These are phyloP conservation scores for Trachythela sp. DNA, from an alignment of 64 coral and sea anemone genomes.

Conservation along the genomic window DNA sequence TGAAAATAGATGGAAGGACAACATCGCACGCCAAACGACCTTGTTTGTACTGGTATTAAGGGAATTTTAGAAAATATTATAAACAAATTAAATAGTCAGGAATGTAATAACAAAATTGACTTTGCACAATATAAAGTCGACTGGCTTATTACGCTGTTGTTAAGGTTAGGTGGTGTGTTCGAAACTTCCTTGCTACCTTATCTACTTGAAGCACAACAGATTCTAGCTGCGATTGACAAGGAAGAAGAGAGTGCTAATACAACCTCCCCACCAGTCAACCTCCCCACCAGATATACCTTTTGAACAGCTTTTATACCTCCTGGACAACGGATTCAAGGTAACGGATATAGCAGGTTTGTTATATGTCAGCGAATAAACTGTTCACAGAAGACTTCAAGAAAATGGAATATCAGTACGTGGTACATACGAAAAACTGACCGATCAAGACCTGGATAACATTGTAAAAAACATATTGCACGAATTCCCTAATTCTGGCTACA, in stretches of 20 bases:
- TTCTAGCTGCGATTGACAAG: not conserved
- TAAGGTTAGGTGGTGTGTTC: not conserved
- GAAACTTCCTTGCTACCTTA: not conserved
- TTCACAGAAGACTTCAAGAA: not conserved
- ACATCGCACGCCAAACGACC: too few species aligned
- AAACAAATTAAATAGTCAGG: too few species aligned
- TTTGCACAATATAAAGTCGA: not conserved
- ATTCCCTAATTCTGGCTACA: slow-evolving; percentile 38
- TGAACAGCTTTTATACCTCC: not conserved
- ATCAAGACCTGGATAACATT: slow-evolving; percentile 3
- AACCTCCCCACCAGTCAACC: too few species aligned
- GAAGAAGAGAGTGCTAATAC: not conserved
- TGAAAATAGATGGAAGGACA: too few species aligned
- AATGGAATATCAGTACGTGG: not conserved
- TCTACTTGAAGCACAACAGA: not conserved
- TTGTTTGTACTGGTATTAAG: too few species aligned
- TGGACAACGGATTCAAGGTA: not conserved
- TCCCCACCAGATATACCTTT: not conserved
- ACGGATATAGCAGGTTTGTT: not conserved
- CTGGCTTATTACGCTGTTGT: not conserved
- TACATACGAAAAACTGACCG: not conserved
- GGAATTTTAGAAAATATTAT: too few species aligned
- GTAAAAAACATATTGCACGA: slow-evolving; percentile 31
- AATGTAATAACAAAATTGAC: too few species aligned
- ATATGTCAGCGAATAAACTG: not conserved